These are phyloP conservation scores for Morphnarchus princeps DNA, from an alignment of 2,113 vertebrate species.

Conservation along the genomic window DNA sequence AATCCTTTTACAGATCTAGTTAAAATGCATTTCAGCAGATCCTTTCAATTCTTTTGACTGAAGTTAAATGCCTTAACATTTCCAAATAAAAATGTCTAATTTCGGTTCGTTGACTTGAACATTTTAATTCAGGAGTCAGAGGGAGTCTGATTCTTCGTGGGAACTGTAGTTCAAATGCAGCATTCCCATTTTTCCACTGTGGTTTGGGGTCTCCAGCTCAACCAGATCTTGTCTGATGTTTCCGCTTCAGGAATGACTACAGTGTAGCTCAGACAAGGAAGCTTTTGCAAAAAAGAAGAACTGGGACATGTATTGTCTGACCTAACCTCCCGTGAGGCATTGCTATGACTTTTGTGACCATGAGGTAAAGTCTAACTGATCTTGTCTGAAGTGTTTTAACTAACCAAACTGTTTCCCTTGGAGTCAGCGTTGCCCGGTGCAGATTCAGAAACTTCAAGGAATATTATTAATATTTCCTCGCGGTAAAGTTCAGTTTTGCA, in stretches of 20 bases:
- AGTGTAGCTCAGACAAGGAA: not conserved
- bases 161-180: not conserved
- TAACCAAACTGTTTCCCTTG: not conserved
- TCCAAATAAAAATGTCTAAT: not conserved
- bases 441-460: not conserved
- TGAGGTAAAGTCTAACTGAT: not conserved
- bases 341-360: not conserved
- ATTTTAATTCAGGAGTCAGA: not conserved
- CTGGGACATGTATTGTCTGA: not conserved
- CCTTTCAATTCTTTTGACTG: not conserved
- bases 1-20: not conserved
- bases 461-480: not conserved
- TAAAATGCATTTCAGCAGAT: not conserved
- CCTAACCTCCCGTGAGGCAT: not conserved
- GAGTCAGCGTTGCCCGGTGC: not conserved
- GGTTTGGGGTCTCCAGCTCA: not conserved
- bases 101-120: not conserved
- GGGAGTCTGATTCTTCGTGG: not conserved
- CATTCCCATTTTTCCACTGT: not conserved
- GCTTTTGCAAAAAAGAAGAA: not conserved
- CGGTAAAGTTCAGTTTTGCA: conserved; percentile 6
- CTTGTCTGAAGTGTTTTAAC: not conserved
- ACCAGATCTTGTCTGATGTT: not conserved
- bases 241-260: not conserved
- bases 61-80: not conserved